Conservation (phyloP, 1,140 invertebrate species). For the Euwallacea similis region DNA sequence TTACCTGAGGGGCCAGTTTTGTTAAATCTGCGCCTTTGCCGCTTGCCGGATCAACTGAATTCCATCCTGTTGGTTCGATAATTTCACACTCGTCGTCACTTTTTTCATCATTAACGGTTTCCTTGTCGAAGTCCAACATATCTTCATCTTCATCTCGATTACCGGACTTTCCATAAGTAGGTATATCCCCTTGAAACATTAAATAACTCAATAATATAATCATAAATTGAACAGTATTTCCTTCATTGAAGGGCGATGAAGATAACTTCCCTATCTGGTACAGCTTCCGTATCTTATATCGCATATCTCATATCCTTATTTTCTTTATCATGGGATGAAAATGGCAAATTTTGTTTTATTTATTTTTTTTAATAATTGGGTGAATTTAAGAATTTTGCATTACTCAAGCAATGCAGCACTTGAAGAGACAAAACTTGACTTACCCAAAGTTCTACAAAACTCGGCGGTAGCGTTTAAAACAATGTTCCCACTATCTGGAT, state of each 20-base stretch:
- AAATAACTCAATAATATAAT: not conserved
- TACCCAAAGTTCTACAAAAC: constrained; percentile 86
- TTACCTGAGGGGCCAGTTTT: constrained; percentile 29
- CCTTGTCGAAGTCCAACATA: constrained; percentile 64
- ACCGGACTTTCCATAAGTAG: constrained; percentile 86
- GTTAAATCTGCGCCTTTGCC: constrained; percentile 24
- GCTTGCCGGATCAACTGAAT: constrained; percentile 56
- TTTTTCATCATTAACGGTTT: constrained; percentile 43
- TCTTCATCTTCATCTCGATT: constrained; percentile 84
- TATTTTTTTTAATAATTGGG: not conserved
- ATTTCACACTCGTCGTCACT: constrained; percentile 48
- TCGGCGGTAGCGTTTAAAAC: constrained; percentile 93
- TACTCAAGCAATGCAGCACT: too few relatives aligned
- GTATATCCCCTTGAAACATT: constrained; percentile 72
- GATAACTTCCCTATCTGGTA: too few relatives aligned
- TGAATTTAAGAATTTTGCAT: too few relatives aligned
- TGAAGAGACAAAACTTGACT: not conserved
- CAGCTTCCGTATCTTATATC: too few relatives aligned
- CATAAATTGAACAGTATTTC: not conserved
- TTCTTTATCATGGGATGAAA: not conserved
- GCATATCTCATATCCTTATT: too few relatives aligned
- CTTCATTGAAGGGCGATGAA: not conserved
- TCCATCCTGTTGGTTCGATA: constrained; percentile 54
- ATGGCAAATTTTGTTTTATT: not conserved
- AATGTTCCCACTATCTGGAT: constrained; percentile 63